These are phyloP conservation scores for Setophaga coronata DNA, from an alignment of 2,113 vertebrate species.

Conservation along the genomic window DNA sequence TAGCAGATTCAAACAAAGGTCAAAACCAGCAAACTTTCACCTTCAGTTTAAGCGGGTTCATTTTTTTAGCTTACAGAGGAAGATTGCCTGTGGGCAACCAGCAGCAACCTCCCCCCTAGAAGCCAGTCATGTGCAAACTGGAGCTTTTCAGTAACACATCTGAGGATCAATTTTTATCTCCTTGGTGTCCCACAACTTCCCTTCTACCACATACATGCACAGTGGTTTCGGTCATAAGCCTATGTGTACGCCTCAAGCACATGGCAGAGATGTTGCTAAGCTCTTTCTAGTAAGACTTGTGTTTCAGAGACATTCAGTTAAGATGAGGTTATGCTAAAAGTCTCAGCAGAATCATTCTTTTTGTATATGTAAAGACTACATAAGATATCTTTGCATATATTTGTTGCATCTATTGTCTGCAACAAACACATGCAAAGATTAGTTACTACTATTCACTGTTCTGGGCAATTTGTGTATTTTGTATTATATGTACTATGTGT, in stretches of 20 bases:
- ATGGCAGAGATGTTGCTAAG: not conserved
- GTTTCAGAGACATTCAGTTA: not conserved
- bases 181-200: not conserved
- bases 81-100: not conserved
- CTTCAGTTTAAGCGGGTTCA: not conserved
- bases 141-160: not conserved
- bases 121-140: fast-evolving
- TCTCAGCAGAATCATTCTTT: not conserved
- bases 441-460: not conserved
- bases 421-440: not conserved
- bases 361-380: not conserved
- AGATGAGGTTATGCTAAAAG: not conserved
- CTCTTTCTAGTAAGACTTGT: not conserved
- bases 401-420: no score
- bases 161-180: not conserved
- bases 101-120: not conserved
- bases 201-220: not conserved
- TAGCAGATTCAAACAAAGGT: fast-evolving
- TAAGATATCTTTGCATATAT: not conserved
- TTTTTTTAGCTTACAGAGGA: not conserved
- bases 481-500: not conserved
- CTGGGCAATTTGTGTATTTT: not conserved
- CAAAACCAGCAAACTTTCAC: not conserved
- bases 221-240: fast-evolving
- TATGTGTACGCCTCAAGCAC: fast-evolving